A percentile compares a stretch with the other conserved stretches of the same genome.
Evolutionary conservation across 2,888 invertebrate species (phyloP).

Genomic region (Platycheirus rosarum): DNA sequence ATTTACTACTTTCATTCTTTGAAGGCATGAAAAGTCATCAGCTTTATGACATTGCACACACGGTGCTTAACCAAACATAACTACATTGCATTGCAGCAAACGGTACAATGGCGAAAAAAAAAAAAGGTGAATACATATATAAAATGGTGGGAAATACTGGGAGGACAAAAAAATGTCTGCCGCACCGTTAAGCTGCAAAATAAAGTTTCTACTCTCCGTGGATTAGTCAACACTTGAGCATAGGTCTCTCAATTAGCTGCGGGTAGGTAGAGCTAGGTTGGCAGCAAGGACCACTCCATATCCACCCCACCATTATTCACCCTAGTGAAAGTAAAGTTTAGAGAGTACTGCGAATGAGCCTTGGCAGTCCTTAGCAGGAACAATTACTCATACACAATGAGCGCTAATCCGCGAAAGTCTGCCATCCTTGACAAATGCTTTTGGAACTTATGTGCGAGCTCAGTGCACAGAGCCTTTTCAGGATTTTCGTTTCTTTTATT

Average conservation of each 20-base stretch:
- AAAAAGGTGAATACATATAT: too few relatives aligned
- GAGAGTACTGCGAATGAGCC: slow-evolving; percentile 33
- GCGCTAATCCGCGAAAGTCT: slow-evolving; percentile 71
- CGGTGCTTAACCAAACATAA: slow-evolving; percentile 68
- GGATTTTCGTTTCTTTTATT: slow-evolving; percentile 18
- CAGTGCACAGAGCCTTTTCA: slow-evolving; percentile 28
- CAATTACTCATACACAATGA: slow-evolving; percentile 70
- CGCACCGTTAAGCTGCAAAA: slow-evolving; percentile 67
- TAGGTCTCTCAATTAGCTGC: slow-evolving; percentile 68
- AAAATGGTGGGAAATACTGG: neutral
- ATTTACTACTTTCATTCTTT: slow-evolving; percentile 51
- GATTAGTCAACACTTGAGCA: slow-evolving; percentile 71
- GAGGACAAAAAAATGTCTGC: slow-evolving; percentile 33
- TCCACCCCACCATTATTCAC: slow-evolving; percentile 13
- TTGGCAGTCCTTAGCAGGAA: slow-evolving; percentile 53
- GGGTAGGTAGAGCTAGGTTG: neutral
- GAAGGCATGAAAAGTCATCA: slow-evolving; percentile 60
- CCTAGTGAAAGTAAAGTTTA: slow-evolving; percentile 39
- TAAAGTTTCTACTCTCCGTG: slow-evolving; percentile 66
- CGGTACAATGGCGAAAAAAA: neutral
- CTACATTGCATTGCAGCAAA: slow-evolving; percentile 42
- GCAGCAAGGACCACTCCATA: neutral
- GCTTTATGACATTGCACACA: slow-evolving; percentile 61
- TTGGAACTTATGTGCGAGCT: slow-evolving; percentile 30
- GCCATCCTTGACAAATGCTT: slow-evolving; percentile 56